Conservation (phyloP, 2,113 vertebrate genomes). For the Poeciliopsis retropinna region DNA sequence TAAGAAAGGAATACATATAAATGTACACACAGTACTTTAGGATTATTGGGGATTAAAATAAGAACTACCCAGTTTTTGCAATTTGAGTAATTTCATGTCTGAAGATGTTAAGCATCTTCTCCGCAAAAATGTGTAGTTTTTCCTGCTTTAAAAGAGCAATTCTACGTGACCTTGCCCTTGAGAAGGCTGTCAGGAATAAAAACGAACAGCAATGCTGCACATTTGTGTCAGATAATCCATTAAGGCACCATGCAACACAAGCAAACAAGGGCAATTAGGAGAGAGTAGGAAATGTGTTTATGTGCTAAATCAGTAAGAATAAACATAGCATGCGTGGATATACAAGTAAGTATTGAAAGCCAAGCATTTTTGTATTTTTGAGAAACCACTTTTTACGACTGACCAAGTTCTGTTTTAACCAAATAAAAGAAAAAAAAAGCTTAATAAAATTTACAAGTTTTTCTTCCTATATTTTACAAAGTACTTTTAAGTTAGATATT, state of each 20-base stretch:
- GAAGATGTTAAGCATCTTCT: slow-evolving; percentile 19
- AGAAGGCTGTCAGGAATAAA: slow-evolving; percentile 29
- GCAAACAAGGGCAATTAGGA: slow-evolving; percentile 60
- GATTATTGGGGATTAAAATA: background rate
- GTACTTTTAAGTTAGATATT: too few relatives aligned
- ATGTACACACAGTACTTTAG: background rate
- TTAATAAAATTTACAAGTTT: too few relatives aligned
- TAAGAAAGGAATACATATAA: background rate
- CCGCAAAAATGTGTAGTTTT: background rate
- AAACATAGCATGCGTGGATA: slow-evolving; percentile 30
- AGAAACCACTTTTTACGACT: too few relatives aligned
- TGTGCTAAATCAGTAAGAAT: slow-evolving; percentile 27
- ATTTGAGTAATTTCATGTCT: background rate
- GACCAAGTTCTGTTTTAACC: too few relatives aligned
- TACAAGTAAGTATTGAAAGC: too few relatives aligned
- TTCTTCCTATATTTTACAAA: too few relatives aligned
- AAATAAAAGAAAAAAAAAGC: too few relatives aligned
- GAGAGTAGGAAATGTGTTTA: slow-evolving; percentile 5
- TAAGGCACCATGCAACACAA: slow-evolving; percentile 15
- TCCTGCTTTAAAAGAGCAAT: slow-evolving; percentile 18
- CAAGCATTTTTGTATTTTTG: too few relatives aligned
- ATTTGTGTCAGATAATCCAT: slow-evolving; percentile 41
- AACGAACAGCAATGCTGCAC: slow-evolving; percentile 23
- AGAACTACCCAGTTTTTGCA: background rate
- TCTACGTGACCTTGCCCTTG: slow-evolving; percentile 50